Evolutionary conservation across 2,113 vertebrate genomes (phyloP).

Genomic region (Sylvilagus bachmani): DNA sequence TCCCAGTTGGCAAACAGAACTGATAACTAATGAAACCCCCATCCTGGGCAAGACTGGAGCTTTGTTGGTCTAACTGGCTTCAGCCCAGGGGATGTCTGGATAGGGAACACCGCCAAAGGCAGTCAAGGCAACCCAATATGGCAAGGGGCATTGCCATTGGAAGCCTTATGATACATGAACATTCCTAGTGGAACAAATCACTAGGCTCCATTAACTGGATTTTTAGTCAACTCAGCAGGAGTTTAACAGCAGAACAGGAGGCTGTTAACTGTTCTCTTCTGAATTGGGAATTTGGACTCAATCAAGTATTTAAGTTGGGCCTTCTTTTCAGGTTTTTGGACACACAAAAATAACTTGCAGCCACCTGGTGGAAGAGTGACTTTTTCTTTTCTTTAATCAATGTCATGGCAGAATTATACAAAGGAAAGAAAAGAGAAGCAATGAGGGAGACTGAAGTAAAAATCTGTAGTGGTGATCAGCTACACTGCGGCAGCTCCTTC

Average conservation of each 20-base stretch:
- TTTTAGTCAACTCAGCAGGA: constrained; percentile 65
- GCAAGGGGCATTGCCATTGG: constrained; percentile 41
- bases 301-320: constrained; percentile 35
- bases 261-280: constrained; percentile 56
- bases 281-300: constrained; percentile 63
- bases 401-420: constrained; percentile 70
- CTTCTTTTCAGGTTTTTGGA: constrained; percentile 59
- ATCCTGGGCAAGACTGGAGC: constrained; percentile 69
- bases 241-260: constrained; percentile 64
- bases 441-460: constrained; percentile 64
- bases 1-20: constrained; percentile 76
- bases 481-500: constrained; percentile 10
- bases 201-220: constrained; percentile 70
- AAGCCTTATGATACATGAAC: background rate
- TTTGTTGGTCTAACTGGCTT: constrained; percentile 68
- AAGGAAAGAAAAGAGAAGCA: constrained; percentile 71
- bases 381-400: background rate
- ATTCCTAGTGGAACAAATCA: constrained; percentile 52
- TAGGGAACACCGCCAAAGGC: constrained; percentile 72
- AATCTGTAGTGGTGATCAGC: constrained; percentile 68
- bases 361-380: constrained; percentile 16
- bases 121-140: constrained; percentile 53
- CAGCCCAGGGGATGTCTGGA: constrained; percentile 56
- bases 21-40: constrained; percentile 77
- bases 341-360: constrained; percentile 50